Conservation (phyloP, 2,797 vertebrate genomes). For the Myripristis murdjan region DNA sequence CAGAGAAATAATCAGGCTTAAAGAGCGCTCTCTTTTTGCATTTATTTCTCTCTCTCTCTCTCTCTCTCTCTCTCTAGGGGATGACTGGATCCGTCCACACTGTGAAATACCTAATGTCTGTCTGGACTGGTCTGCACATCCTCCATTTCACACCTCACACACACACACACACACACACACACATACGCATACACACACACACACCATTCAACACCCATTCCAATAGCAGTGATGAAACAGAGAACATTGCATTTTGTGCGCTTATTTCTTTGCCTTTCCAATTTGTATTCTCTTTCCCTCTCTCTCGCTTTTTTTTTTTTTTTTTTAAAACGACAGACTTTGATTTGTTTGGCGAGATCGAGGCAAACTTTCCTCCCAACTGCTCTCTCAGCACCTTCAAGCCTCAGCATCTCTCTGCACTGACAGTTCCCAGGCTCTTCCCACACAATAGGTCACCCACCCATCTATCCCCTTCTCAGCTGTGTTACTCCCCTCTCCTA, state of each 20-base stretch:
- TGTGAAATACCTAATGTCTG: constrained; percentile 75
- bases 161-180: constrained; percentile 1
- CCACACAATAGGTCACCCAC: constrained; percentile 20
- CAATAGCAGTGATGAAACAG: constrained; percentile 22
- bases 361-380: constrained; percentile 27
- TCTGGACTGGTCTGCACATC: constrained; percentile 56
- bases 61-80: constrained; percentile 30
- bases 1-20: constrained; percentile 39
- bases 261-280: not conserved
- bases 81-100: constrained; percentile 62
- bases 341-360: not conserved
- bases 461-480: constrained; percentile 19
- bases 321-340: too few species aligned
- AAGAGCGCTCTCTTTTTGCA: constrained; percentile 41
- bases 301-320: constrained; percentile 26
- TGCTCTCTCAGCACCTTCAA: not conserved
- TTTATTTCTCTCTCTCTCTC: constrained; percentile 19
- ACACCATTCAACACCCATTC: constrained; percentile 16
- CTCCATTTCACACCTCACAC: constrained; percentile 63
- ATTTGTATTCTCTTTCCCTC: constrained; percentile 13
- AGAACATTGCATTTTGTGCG: not conserved
- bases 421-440: not conserved
- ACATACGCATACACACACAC: too few species aligned
- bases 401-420: not conserved
- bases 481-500: constrained; percentile 43